Evolutionary conservation across 2,888 invertebrate species (phyloP).

Genomic region (Spialia ferax): DNA sequence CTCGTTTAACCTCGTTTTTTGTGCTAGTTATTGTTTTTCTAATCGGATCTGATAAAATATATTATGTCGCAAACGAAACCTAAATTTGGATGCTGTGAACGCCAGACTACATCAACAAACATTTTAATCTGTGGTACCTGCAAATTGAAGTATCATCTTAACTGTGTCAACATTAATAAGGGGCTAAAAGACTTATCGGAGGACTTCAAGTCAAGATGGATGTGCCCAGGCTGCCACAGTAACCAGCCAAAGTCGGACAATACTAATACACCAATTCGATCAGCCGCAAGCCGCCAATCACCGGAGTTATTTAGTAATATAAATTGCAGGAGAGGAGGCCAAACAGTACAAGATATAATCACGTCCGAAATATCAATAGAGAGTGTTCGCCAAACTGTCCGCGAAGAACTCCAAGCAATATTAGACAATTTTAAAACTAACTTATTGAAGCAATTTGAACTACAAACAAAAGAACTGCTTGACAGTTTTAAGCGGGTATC

Average conservation of each 20-base stretch:
- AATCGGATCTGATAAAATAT: neutral
- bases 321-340: constrained; percentile 2
- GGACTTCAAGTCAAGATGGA: constrained; percentile 30
- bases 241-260: constrained; percentile 30
- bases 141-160: constrained; percentile 26
- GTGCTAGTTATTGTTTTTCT: neutral
- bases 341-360: constrained; percentile 6
- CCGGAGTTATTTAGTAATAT: constrained; percentile 14
- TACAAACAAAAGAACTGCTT: neutral
- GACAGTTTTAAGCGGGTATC: constrained; percentile 9
- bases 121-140: constrained; percentile 3
- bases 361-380: constrained; percentile 10
- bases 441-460: constrained; percentile 14
- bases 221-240: constrained; percentile 27
- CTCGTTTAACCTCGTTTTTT: neutral
- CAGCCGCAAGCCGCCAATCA: neutral
- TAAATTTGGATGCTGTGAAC: constrained; percentile 18
- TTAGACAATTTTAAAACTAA: constrained; percentile 7
- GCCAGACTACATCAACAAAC: constrained; percentile 11
- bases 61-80: constrained; percentile 1
- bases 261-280: constrained; percentile 23
- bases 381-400: constrained; percentile 18
- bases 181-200: constrained; percentile 13
- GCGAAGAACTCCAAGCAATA: constrained; percentile 19
- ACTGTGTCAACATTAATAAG: constrained; percentile 7